Evolutionary conservation across 2,797 vertebrate species (phyloP).

Genomic region (Cichlasoma orientale): DNA sequence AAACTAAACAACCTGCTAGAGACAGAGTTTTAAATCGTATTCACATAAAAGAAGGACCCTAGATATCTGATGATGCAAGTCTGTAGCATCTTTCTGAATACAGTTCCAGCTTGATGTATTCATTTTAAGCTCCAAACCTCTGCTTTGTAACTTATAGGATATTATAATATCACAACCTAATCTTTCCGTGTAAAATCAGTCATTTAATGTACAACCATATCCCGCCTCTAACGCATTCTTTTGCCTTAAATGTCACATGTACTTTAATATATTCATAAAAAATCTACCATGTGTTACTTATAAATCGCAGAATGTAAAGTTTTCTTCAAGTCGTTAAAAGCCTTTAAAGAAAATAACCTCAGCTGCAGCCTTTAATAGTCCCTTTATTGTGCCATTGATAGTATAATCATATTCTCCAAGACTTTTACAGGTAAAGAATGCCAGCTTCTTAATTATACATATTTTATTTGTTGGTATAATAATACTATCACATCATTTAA

Average conservation of each 20-base stretch:
- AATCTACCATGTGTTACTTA: neutral
- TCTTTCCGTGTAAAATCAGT: neutral
- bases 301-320: neutral
- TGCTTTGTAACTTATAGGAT: neutral
- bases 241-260: neutral
- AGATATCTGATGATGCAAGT: fast-evolving
- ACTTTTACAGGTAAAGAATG: neutral
- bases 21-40: too few relatives aligned
- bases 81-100: neutral
- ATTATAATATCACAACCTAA: neutral
- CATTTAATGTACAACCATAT: neutral
- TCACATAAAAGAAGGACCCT: neutral
- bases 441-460: neutral
- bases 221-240: neutral
- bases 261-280: too few relatives aligned
- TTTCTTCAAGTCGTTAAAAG: neutral
- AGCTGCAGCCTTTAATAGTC: neutral
- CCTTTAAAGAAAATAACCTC: neutral
- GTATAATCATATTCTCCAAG: neutral
- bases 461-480: neutral
- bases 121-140: neutral
- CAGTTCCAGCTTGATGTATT: neutral
- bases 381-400: neutral
- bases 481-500: neutral
- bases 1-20: too few relatives aligned